A percentile compares a stretch with the other conserved stretches of the same genome.
phyloP scores from a whole-genome alignment of 2,888 invertebrate genomes.

The Plagiodera versicolora region DNA sequence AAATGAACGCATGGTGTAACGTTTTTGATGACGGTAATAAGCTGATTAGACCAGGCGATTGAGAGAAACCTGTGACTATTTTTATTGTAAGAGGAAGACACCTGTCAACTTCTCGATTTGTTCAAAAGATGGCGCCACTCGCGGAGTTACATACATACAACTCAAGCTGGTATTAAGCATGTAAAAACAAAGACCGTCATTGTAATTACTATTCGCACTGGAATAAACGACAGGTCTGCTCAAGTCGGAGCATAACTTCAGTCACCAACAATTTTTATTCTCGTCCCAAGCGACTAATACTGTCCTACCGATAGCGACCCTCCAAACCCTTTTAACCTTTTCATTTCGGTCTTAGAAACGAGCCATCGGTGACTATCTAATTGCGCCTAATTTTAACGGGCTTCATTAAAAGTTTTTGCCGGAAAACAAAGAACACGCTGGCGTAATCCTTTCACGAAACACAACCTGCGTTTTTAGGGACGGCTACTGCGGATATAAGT shows the following conservation, averaged over 20 bases:
- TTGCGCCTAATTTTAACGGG: conserved; percentile 17
- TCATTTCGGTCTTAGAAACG: conserved; percentile 22
- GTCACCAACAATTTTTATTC: conserved; percentile 4
- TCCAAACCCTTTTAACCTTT: conserved; percentile 20
- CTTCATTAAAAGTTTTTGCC: conserved; percentile 21
- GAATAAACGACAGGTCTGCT: neutral
- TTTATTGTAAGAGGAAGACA: too few relatives aligned
- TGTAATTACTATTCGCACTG: neutral
- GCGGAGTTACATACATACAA: too few relatives aligned
- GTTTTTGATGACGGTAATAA: too few relatives aligned
- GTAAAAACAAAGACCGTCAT: too few relatives aligned
- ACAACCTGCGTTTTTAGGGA: conserved; percentile 7
- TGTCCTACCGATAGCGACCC: conserved; percentile 8
- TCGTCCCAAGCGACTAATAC: conserved; percentile 7
- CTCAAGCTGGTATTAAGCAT: too few relatives aligned
- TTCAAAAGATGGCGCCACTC: too few relatives aligned
- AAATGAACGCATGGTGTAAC: too few relatives aligned
- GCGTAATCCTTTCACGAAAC: conserved; percentile 4
- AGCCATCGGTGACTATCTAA: conserved; percentile 17
- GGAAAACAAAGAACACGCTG: conserved; percentile 10
- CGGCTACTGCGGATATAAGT: neutral
- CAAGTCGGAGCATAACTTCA: conserved; percentile 1
- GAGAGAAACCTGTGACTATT: too few relatives aligned
- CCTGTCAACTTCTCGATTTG: too few relatives aligned
- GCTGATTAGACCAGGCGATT: too few relatives aligned